Evolutionary conservation across 2,113 vertebrate genomes (phyloP), one percentile per base, ranked within the genome.

Genomic region (Hiodon tergisus): DNA sequence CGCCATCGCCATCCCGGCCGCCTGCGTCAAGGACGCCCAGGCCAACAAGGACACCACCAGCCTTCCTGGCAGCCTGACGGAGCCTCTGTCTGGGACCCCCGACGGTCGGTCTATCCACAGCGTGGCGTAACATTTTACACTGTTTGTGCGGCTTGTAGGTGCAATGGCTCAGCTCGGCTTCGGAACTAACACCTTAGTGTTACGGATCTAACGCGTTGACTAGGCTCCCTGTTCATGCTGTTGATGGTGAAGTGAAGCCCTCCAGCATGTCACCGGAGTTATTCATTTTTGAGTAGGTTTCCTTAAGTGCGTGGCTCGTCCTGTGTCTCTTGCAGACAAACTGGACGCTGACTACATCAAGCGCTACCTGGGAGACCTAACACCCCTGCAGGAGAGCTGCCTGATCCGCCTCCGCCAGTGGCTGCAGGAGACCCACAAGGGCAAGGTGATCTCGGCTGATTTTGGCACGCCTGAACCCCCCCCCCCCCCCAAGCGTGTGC

Each of bases 391-490:
- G 85, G 96, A 99, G 86, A 99, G 96, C 90, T 98, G 95, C 88
- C 93, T 98, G 8, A 98, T 98, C 80, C 88, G 94, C 2, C 93
- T 98, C 52, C 92, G 96, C 60, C 94, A 94, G 81, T 96, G 96
- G 94, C 95, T 99, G 5, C 95, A 98, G 87, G 96, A 98, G 78
- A 95, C 93, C 0, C 95, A 98, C 89, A 98, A 98, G 84, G 96
- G 96, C 88, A 98, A 98, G 83, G 97, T 98, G 84, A 87, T 86
- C 0, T 58, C 13, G 0, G 47, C 76, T 55, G 14, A 52, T 16
- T 4, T 65, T 73, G 75, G 77, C 75, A 68, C 54, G 72, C 14
- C 11, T 9, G 8, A 67, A 6, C 14, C 6, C 14, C 2, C 58
- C 8, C 13, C 0, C 6, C 14, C 7, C 65, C 4, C 59, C 67